Percentiles rank a stretch among this genome's conserved stretches.
Conservation (phyloP, 2,797 vertebrate genomes). For the Coregonus ussuriensis region DNA sequence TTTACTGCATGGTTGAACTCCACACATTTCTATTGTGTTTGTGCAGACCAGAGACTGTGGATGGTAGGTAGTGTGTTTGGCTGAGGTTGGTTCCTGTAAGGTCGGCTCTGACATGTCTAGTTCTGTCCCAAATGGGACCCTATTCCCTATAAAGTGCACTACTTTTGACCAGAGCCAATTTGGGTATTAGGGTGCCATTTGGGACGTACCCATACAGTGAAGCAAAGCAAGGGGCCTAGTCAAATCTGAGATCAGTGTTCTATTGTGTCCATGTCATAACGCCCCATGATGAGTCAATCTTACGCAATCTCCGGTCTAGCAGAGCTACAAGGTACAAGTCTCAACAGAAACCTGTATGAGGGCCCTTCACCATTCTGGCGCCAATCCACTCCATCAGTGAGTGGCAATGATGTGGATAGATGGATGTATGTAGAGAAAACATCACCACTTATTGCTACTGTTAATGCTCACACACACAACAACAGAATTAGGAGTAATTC, state of each 20-base stretch:
- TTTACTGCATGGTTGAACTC: too few species aligned
- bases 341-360: neutral
- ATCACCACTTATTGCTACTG: neutral
- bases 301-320: neutral
- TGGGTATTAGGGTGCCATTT: too few species aligned
- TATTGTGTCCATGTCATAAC: conserved; percentile 4
- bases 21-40: neutral
- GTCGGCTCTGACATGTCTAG: too few species aligned
- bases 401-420: neutral
- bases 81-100: too few species aligned
- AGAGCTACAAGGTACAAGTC: neutral
- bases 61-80: neutral
- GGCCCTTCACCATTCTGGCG: neutral
- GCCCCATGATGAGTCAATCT: conserved; percentile 2
- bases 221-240: neutral
- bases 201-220: neutral
- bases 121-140: neutral
- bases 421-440: neutral
- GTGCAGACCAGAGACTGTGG: neutral
- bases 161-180: too few species aligned
- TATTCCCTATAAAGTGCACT: too few species aligned
- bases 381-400: neutral
- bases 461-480: neutral
- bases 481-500: neutral
- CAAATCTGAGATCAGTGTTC: neutral